Percentiles rank a stretch among this genome's conserved stretches.
These are phyloP conservation scores for Columba guinea DNA, from an alignment of 2,797 vertebrate species.

Conservation along the genomic window DNA sequence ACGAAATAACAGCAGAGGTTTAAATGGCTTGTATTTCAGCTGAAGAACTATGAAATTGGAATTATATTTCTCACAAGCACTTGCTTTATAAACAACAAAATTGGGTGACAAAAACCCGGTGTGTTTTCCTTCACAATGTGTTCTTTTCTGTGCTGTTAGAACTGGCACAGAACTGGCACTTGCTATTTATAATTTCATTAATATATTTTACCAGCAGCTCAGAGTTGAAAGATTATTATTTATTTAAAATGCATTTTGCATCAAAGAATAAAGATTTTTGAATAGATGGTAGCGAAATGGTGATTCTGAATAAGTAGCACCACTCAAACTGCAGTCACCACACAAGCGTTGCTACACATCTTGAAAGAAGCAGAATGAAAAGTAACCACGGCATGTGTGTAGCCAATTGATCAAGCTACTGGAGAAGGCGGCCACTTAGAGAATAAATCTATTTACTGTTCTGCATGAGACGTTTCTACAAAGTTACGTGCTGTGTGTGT, in stretches of 20 bases:
- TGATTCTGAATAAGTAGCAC: background rate
- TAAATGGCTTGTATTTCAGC: background rate
- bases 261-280: background rate
- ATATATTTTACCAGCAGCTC: background rate
- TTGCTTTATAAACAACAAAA: constrained; percentile 12
- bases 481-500: background rate
- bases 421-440: background rate
- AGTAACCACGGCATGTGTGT: background rate
- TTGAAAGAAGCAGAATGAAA: background rate
- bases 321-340: background rate
- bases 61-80: background rate
- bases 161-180: background rate
- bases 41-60: background rate
- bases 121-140: background rate
- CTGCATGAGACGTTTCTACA: background rate
- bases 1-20: background rate
- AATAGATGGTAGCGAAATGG: background rate
- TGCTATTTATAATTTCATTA: background rate
- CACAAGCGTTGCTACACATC: background rate
- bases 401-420: background rate
- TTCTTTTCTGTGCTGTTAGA: constrained; percentile 14
- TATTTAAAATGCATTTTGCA: background rate
- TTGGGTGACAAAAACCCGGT: background rate
- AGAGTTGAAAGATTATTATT: background rate
- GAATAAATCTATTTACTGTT: background rate